Percentiles rank a stretch among this genome's conserved stretches.
Conservation (phyloP, 1,140 invertebrate species). For the Leptinotarsa lineolata region DNA sequence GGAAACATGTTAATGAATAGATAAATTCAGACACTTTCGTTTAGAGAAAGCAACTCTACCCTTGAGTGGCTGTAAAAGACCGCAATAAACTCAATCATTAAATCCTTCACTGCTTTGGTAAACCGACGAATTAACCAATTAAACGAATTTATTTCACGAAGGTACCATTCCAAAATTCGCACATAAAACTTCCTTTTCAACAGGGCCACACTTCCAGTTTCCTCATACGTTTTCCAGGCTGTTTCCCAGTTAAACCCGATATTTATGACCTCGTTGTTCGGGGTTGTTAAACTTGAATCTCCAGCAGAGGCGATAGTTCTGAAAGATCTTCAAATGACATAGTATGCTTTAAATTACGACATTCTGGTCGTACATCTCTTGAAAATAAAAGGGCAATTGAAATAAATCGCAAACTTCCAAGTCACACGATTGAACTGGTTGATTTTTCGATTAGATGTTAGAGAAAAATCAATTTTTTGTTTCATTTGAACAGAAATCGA, state of each 20-base stretch:
- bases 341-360: neutral
- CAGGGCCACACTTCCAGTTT: neutral
- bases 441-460: too few relatives aligned
- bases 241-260: neutral
- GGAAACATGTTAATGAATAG: too few relatives aligned
- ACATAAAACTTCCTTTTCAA: neutral
- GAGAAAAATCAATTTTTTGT: too few relatives aligned
- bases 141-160: neutral
- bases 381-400: neutral
- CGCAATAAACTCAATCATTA: too few relatives aligned
- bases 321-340: neutral
- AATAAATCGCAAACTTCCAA: neutral
- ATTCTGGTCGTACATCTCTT: neutral
- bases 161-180: neutral
- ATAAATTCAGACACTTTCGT: too few relatives aligned
- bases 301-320: slow-evolving; percentile 5
- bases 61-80: too few relatives aligned
- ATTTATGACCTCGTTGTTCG: neutral
- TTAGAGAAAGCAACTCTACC: too few relatives aligned
- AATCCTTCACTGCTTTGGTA: neutral
- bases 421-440: too few relatives aligned
- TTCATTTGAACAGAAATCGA: too few relatives aligned
- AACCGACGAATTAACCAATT: neutral
- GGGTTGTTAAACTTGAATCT: slow-evolving; percentile 1
- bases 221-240: neutral